Base-by-base conservation (phyloP, 1,140 invertebrate species). In the Zaprionus vittiger region DNA sequence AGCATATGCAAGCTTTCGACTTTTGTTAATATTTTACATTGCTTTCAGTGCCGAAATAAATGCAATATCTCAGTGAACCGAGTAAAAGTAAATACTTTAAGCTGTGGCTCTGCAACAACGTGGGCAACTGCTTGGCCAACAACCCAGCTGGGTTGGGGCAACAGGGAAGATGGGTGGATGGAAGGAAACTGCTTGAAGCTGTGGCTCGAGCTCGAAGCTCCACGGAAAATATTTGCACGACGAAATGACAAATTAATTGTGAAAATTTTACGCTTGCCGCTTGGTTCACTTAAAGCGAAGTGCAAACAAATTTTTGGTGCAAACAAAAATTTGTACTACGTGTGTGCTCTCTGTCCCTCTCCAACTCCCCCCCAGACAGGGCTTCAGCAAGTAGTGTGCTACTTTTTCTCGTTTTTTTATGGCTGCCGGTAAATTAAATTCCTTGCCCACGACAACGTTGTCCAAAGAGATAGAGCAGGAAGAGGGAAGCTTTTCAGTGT, bases 341-440 rank as follows among this genome's bases (percentile, higher is more conserved):
- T 57, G 49, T 69, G 60, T 79, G 59, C 66, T 65, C 66, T 11
- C 47, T 54, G 60, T 57, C 62, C 63, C 66, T 79, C 1, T 1
- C 5, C 4, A 9, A 1, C 22, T 44, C 14, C 12, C 5, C 38
- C 38, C 1, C 41, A 44, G 38, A 2, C 38, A 6, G 38, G 5
- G 38, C 15, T 41, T n/a, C 41, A 6, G 41, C 31, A 20, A 59
- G 17, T 5, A 59, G 28, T 26, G 9, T n/a, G 49, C 38, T n/a
- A 44, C 34, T 11, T 52, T 22, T 52, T 64, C 41, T 56, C 20
- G 17, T 24, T 37, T 20, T n/a, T 37, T 24, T 22, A 72, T 72
- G 61, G 56, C 34, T 77, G 83, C 77, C 69, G 80, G 66, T 52
- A 87, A 87, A 87, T 87, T 78, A 89, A 87, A 87, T 87, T 87